A percentile compares a stretch with the other conserved stretches of the same genome.
These are phyloP conservation scores for Autographa pulchrina DNA, from an alignment of 2,888 invertebrate species.

Conservation along the genomic window DNA sequence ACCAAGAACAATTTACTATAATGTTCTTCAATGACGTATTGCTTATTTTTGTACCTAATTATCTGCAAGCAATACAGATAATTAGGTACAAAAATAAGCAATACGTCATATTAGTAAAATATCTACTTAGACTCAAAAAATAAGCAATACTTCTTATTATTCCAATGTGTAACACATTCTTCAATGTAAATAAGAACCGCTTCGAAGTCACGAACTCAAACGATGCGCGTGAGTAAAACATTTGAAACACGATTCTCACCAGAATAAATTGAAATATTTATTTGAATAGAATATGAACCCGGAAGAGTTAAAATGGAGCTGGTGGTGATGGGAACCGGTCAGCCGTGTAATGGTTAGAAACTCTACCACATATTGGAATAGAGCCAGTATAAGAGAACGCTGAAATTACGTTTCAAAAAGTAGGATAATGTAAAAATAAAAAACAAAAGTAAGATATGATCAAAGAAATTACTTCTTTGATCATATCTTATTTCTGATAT, in stretches of 20 bases:
- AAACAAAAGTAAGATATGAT: neutral
- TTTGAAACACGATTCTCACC: neutral
- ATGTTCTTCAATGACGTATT: too few relatives aligned
- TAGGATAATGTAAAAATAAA: too few relatives aligned
- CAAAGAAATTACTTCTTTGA: neutral
- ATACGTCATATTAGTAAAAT: too few relatives aligned
- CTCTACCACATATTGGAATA: slow-evolving; percentile 46
- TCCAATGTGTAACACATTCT: too few relatives aligned
- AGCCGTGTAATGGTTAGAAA: slow-evolving; percentile 40
- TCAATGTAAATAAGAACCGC: too few relatives aligned
- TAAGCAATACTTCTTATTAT: too few relatives aligned
- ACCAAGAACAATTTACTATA: too few relatives aligned
- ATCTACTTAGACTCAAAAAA: too few relatives aligned
- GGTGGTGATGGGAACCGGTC: slow-evolving; percentile 49
- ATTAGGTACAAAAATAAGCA: too few relatives aligned
- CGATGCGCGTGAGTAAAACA: neutral
- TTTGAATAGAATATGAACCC: slow-evolving; percentile 31
- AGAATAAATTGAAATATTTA: neutral
- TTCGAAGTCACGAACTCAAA: neutral
- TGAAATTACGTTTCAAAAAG: neutral
- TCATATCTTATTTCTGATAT: too few relatives aligned
- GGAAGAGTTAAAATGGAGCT: slow-evolving; percentile 39
- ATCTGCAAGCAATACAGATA: too few relatives aligned
- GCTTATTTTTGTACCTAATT: too few relatives aligned
- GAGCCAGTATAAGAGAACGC: slow-evolving; percentile 45